Base-by-base conservation (phyloP, 2,888 invertebrate genomes). In the Luffia ferchaultella region DNA sequence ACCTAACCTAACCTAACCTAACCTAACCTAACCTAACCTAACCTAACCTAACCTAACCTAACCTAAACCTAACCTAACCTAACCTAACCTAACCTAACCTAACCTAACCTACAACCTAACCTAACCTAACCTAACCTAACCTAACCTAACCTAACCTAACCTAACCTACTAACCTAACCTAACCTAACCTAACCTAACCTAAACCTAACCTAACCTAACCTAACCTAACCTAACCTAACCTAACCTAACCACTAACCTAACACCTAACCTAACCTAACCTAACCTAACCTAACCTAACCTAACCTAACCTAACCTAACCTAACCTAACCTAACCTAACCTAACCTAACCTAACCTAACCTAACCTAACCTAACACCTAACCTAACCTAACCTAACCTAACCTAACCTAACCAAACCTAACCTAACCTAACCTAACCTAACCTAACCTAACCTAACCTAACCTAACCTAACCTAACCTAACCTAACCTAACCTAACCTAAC, bases 201-300 rank as follows among this genome's bases (percentile, higher is more conserved):
- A 60, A 58, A 5, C 58, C 57, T 57, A 58, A 57, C 58, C 57
- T 57, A 58, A 58, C 58, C 58, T 57, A 58, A 58, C 58, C 55
- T 55, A 57, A 58, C 58, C 58, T 57, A 58, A 59, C 58, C 57
- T 57, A 58, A 58, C 57, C 58, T 60, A 59, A 57, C 57, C 59
- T 59, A 58, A 58, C 58, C 57, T 57, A 55, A 56, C 55, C n/a
- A n/a, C n/a, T n/a, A n/a, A n/a, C n/a, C n/a, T n/a, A n/a, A n/a
- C n/a, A n/a, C n/a, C 57, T 56, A 58, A 56, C 57, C 55, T 57
- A 58, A 56, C 58, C 58, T 58, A 60, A 57, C 58, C 57, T 56
- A 57, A 57, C 57, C 57, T 55, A 57, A 58, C 57, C 57, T 57
- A 60, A 58, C 57, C 58, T 56, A 60, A 57, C 59, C 57, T 56